These are phyloP conservation scores for Actenoides hombroni DNA, from an alignment of 2,113 vertebrate genomes.

Conservation along the genomic window DNA sequence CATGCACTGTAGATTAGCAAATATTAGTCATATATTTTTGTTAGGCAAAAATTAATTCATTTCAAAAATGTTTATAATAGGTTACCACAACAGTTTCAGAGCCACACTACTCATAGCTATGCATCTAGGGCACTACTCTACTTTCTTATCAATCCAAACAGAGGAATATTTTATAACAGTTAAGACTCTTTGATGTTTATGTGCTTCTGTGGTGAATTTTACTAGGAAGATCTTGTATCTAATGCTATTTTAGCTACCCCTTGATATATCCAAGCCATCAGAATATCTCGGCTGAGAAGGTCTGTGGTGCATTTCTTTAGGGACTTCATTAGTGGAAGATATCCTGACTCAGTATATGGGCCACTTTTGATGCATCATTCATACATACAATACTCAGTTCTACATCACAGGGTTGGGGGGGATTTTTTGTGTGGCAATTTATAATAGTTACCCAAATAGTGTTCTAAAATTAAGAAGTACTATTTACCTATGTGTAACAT, in stretches of 20 bases:
- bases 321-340: conserved; percentile 68
- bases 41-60: background rate
- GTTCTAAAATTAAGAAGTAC: background rate
- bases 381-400: background rate
- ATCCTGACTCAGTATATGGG: conserved; percentile 7
- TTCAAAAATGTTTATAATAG: background rate
- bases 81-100: background rate
- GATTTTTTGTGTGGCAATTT: background rate
- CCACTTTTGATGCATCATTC: conserved; percentile 45
- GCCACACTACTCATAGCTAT: conserved; percentile 30
- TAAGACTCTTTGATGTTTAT: conserved; percentile 60
- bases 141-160: conserved; percentile 62
- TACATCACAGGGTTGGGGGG: background rate
- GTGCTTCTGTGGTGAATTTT: conserved; percentile 44
- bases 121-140: conserved; percentile 60
- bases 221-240: conserved; percentile 38
- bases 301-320: conserved; percentile 53
- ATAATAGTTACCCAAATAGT: background rate
- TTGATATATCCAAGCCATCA: conserved; percentile 51
- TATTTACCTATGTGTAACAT: background rate
- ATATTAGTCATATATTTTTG: background rate
- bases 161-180: conserved; percentile 23
- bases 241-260: conserved; percentile 45
- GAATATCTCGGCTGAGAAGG: conserved; percentile 17
- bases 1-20: background rate